phyloP scores from a whole-genome alignment of 2,888 invertebrate species.

The Brachypterus glaber region DNA sequence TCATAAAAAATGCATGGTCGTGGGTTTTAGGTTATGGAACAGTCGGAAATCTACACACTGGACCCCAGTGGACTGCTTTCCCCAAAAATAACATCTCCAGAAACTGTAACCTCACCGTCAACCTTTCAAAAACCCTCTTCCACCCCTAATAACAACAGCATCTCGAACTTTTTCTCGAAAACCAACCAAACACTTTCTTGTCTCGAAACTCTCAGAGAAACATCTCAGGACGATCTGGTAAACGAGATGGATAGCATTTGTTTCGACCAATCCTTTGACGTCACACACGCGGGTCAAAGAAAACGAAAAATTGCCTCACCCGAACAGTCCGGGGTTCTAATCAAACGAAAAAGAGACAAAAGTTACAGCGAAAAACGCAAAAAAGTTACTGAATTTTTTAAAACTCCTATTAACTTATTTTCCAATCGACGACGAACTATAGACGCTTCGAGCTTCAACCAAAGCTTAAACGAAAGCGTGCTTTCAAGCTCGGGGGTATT shows the following conservation, averaged over 20 bases:
- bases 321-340: slow-evolving; percentile 19
- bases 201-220: slow-evolving; percentile 33
- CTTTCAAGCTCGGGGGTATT: slow-evolving; percentile 36
- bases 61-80: slow-evolving; percentile 51
- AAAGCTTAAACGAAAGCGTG: slow-evolving; percentile 34
- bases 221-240: slow-evolving; percentile 27
- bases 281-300: slow-evolving; percentile 16
- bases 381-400: slow-evolving; percentile 35
- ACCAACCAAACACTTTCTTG: slow-evolving; percentile 17
- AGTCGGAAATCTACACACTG: slow-evolving; percentile 56
- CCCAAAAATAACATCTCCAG: slow-evolving; percentile 40
- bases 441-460: slow-evolving; percentile 28
- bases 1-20: slow-evolving; percentile 35
- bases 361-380: slow-evolving; percentile 33
- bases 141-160: slow-evolving; percentile 18
- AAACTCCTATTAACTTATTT: slow-evolving; percentile 37
- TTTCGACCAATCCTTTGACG: slow-evolving; percentile 26
- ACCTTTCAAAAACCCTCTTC: background rate
- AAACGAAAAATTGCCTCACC: slow-evolving; percentile 28
- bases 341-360: slow-evolving; percentile 33
- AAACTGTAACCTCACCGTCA: slow-evolving; percentile 31
- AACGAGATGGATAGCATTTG: slow-evolving; percentile 23
- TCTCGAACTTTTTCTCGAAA: slow-evolving; percentile 14
- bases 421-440: slow-evolving; percentile 37
- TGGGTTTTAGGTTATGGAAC: slow-evolving; percentile 63